Conservation (phyloP, 1,140 invertebrate species). For the Drosophila bifasciata region DNA sequence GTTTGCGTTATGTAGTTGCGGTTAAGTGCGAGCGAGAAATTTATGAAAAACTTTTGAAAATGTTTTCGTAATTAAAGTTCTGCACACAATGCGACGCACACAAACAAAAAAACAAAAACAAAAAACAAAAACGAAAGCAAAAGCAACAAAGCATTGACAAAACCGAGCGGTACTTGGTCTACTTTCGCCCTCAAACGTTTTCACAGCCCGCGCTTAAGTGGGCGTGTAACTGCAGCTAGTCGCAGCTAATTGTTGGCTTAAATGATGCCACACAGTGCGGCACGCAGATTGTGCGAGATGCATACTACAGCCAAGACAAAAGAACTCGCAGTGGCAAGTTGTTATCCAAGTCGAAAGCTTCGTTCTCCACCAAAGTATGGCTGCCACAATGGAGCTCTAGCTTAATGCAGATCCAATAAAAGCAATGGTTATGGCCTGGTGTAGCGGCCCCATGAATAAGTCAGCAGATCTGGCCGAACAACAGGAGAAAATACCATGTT, state of each 20-base stretch:
- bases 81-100: conserved; percentile 20
- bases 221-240: conserved; percentile 40
- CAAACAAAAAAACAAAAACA: conserved; percentile 26
- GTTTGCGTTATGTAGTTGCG: conserved; percentile 46
- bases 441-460: conserved; percentile 49
- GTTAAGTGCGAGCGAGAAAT: conserved; percentile 72
- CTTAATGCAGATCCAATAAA: conserved; percentile 48
- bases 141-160: conserved; percentile 29
- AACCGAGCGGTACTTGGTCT: conserved; percentile 43
- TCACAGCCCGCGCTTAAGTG: conserved; percentile 37
- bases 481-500: conserved; percentile 22
- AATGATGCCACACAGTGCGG: conserved; percentile 23
- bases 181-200: conserved; percentile 49
- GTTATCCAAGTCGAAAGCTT: background rate
- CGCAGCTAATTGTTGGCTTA: conserved; percentile 49
- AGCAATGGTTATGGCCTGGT: conserved; percentile 21
- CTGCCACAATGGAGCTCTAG: conserved; percentile 34
- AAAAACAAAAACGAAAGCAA: conserved; percentile 7
- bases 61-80: conserved; percentile 67
- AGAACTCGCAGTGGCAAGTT: conserved; percentile 2
- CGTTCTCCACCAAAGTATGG: background rate
- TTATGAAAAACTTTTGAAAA: conserved; percentile 77
- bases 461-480: conserved; percentile 33
- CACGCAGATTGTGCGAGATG: conserved; percentile 8
- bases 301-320: conserved; percentile 18